These are phyloP conservation scores for Coptodon rendalli DNA, from an alignment of 2,113 vertebrate species.

Conservation along the genomic window DNA sequence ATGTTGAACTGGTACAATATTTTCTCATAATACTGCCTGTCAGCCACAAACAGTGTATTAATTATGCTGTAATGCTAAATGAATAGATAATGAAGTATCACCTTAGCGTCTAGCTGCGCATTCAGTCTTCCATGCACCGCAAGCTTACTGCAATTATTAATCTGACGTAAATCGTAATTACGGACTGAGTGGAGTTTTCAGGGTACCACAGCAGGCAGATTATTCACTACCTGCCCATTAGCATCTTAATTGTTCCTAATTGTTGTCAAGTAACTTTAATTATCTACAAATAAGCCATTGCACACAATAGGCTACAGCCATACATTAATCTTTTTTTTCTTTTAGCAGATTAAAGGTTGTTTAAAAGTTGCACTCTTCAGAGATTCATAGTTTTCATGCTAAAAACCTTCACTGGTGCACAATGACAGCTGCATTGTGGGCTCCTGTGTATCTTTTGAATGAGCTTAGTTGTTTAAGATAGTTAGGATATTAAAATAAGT, in stretches of 20 bases:
- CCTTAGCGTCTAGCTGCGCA: neutral
- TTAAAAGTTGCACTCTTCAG: neutral
- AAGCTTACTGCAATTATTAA: slow-evolving; percentile 60
- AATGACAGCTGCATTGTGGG: neutral
- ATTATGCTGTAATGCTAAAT: slow-evolving; percentile 36
- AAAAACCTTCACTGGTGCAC: neutral
- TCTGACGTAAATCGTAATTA: slow-evolving; percentile 60
- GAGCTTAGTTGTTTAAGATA: neutral
- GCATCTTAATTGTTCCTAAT: slow-evolving; percentile 54
- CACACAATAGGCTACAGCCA: slow-evolving; percentile 9
- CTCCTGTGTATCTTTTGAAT: neutral
- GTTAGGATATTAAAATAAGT: neutral
- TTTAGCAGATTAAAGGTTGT: neutral
- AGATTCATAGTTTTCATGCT: neutral
- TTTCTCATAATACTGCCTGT: neutral
- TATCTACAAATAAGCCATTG: slow-evolving; percentile 35
- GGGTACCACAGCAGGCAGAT: slow-evolving; percentile 42
- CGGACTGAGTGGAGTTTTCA: slow-evolving; percentile 47
- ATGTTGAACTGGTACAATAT: neutral
- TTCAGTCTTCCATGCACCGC: slow-evolving; percentile 19
- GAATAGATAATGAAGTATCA: slow-evolving; percentile 50
- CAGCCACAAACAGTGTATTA: slow-evolving; percentile 12
- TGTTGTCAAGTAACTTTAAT: slow-evolving; percentile 47
- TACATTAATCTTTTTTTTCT: neutral
- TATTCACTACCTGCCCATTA: slow-evolving; percentile 56